phyloP scores from a whole-genome alignment of 2,113 vertebrate genomes.

The Callorhinus ursinus region DNA sequence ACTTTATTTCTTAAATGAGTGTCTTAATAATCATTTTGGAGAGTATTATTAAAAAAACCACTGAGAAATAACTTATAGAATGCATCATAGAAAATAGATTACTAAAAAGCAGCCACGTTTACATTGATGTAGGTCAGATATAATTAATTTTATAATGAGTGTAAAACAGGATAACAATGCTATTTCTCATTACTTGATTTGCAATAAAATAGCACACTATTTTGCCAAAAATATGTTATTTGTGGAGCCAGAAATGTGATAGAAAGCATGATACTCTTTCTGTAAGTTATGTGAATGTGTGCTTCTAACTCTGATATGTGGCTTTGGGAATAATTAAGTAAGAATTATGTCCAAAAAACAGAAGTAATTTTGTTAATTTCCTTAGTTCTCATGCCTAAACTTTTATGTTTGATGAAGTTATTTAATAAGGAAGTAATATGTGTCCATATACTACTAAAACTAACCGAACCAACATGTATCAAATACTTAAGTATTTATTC shows the following conservation, averaged over 20 bases:
- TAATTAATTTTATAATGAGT: background rate
- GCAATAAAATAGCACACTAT: background rate
- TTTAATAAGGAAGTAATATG: background rate
- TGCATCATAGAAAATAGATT: background rate
- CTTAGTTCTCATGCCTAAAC: background rate
- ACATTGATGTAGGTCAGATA: background rate
- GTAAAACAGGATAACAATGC: background rate
- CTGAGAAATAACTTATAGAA: constrained; percentile 21
- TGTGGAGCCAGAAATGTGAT: constrained; percentile 29
- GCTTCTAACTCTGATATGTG: background rate
- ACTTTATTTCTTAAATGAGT: constrained; percentile 30
- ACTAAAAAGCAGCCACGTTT: constrained; percentile 10
- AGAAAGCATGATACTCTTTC: background rate
- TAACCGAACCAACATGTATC: background rate
- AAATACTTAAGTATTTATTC: background rate
- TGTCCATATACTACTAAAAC: background rate
- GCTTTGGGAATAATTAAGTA: background rate
- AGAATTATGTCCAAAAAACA: constrained; percentile 14
- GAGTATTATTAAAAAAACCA: background rate
- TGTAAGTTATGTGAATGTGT: background rate
- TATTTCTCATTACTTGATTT: constrained; percentile 53
- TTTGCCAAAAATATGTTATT: background rate
- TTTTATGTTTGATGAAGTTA: background rate
- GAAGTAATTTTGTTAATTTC: constrained; percentile 1
- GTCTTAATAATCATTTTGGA: constrained; percentile 43